phyloP scores from a whole-genome alignment of 2,797 vertebrate species.

The Poliocrania exsul region DNA sequence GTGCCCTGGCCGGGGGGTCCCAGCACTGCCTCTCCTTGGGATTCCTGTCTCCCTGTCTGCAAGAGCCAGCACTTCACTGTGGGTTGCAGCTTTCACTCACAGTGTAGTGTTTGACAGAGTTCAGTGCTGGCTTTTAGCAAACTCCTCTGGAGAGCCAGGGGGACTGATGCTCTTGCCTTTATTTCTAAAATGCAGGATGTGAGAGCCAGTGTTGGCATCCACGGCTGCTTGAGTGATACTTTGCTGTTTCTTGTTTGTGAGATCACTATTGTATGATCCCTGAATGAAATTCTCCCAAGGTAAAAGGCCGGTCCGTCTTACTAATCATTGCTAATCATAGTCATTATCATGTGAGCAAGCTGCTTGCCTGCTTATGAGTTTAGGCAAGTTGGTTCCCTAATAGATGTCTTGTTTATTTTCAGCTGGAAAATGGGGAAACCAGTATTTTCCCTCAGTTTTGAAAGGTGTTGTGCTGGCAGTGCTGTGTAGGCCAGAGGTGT shows the following conservation, averaged over 20 bases:
- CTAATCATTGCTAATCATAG: constrained; percentile 18
- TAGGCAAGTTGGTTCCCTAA: not conserved
- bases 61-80: not conserved
- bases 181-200: not conserved
- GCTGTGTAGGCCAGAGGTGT: not conserved
- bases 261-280: not conserved
- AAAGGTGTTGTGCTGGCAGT: not conserved
- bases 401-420: not conserved
- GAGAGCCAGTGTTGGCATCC: not conserved
- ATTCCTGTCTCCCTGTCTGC: not conserved
- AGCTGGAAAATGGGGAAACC: not conserved
- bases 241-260: constrained; percentile 43
- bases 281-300: not conserved
- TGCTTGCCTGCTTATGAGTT: constrained; percentile 6
- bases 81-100: rapidly evolving
- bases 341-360: constrained; percentile 7
- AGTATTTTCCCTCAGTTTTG: not conserved
- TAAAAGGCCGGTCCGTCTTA: not conserved
- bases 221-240: not conserved
- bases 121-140: not conserved
- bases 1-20: not conserved
- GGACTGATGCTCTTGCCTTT: not conserved
- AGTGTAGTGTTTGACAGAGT: not conserved
- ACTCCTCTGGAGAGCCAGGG: not conserved
- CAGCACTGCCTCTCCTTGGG: rapidly evolving